Base-by-base conservation (phyloP, 1,140 invertebrate species). In the Sitophilus oryzae region DNA sequence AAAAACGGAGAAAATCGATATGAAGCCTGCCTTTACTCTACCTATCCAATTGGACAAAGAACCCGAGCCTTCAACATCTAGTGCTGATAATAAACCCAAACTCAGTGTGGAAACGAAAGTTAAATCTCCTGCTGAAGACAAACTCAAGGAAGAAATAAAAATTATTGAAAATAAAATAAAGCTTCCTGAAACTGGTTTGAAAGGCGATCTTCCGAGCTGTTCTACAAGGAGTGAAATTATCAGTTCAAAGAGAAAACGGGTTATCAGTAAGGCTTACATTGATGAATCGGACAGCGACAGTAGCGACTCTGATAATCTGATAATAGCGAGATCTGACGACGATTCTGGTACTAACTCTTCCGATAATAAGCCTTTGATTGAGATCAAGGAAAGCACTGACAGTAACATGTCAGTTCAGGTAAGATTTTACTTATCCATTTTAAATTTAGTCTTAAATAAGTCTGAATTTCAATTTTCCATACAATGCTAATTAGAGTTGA, bases 301-400 rank as follows among this genome's bases (percentile, higher is more conserved):
- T 53, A 86, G 83, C 49, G 86, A 88, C 66, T 86, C 83, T 0
- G 85, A 86, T 63, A 76, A 80, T 60, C 76, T 82, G 20, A 73
- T 81, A 2, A 82, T 82, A 38, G 75, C 74, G 37, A 47, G 68
- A 23, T 66, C 64, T 15, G 67, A 70, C 43, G 66, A 67, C n/a
- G 66, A 68, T 30, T 71, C 70, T 0, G 64, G 65, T 52, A 68
- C 68, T 0, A 62, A 59, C 43, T 67, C 65, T 6, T 53, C 62
- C 6, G 63, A 68, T 40, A 64, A 63, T 34, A 63, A 68, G 56
- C 45, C 54, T 4, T 35, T 42, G 3, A 21, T 52, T 5, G 63
- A 66, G 38, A 44, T 51, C 4, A 68, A 68, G 54, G 64, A 66
- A 19, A 64, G 52, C 37, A 59, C 61, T 16, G 62, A 62, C 38